Conservation (phyloP, 37 sponge, comb jelly and placozoan species). For the Geodia barretti region DNA sequence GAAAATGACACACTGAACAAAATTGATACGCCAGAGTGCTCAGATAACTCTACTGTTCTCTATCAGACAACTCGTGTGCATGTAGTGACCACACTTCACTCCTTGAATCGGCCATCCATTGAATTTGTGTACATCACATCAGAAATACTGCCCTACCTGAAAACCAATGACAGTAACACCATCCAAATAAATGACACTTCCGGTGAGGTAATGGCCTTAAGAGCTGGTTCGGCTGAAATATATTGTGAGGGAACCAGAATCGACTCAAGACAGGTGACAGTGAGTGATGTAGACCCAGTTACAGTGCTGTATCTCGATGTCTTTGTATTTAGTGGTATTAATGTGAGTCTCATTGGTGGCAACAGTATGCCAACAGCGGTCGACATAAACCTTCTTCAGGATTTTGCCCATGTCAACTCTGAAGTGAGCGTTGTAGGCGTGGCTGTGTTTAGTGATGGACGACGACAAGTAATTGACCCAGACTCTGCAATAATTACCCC, state of each 20-base stretch:
- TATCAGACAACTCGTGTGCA: conserved; percentile 33
- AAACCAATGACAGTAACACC: background rate
- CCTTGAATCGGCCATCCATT: background rate
- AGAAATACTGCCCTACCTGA: conserved; percentile 10
- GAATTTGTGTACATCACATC: conserved; percentile 25
- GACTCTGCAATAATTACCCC: background rate
- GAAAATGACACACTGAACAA: conserved; percentile 45
- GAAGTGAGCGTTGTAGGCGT: conserved; percentile 16
- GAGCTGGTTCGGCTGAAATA: conserved; percentile 12
- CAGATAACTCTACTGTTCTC: background rate
- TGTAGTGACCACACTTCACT: background rate
- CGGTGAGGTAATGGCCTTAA: conserved; percentile 9
- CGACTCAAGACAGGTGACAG: background rate
- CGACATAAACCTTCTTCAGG: conserved; percentile 13
- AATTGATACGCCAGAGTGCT: conserved; percentile 1
- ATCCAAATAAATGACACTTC: background rate
- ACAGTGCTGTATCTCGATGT: conserved; percentile 23
- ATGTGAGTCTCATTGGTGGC: background rate
- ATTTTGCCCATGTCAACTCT: conserved; percentile 19
- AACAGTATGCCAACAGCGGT: background rate
- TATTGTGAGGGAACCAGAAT: background rate
- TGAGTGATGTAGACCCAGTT: conserved; percentile 12
- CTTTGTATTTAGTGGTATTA: conserved; percentile 36
- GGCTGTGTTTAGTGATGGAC: conserved; percentile 45
- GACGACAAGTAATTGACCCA: conserved; percentile 17